Conservation (phyloP, 2,113 vertebrate genomes). For the Mustelus asterias region DNA sequence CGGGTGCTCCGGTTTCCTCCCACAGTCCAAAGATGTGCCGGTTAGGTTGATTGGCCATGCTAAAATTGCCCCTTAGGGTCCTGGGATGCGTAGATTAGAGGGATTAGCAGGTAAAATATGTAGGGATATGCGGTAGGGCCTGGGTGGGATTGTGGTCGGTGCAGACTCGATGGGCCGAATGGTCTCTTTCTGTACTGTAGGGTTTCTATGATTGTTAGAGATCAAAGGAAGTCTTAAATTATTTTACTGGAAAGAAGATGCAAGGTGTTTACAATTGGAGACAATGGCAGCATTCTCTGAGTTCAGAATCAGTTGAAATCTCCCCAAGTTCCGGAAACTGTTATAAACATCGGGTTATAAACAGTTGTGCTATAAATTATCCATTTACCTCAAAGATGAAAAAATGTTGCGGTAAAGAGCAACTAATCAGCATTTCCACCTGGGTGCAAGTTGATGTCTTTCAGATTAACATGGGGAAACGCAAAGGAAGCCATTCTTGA, state of each 20-base stretch:
- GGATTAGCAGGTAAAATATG: too few species aligned
- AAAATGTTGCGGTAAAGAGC: not conserved
- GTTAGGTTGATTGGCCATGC: too few species aligned
- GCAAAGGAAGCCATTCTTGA: not conserved
- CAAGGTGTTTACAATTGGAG: not conserved
- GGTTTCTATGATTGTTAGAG: not conserved
- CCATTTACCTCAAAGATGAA: not conserved
- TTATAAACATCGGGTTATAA: not conserved
- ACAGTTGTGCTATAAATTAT: not conserved
- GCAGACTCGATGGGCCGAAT: too few species aligned
- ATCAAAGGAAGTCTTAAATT: not conserved
- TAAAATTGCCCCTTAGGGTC: too few species aligned
- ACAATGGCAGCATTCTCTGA: not conserved
- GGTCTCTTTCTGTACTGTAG: too few species aligned
- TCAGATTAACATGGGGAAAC: not conserved
- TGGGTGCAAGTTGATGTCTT: not conserved
- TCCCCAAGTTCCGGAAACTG: not conserved
- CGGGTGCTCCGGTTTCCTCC: too few species aligned
- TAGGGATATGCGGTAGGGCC: too few species aligned
- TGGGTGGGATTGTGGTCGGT: too few species aligned
- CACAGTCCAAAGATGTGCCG: too few species aligned
- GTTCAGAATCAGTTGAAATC: not conserved
- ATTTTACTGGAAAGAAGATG: not conserved
- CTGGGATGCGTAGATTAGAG: too few species aligned
- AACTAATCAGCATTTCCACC: not conserved